A percentile compares a stretch with the other conserved stretches of the same genome.
These are phyloP conservation scores for Terebella lapidaria DNA, from an alignment of 2,888 invertebrate genomes.

Conservation along the genomic window DNA sequence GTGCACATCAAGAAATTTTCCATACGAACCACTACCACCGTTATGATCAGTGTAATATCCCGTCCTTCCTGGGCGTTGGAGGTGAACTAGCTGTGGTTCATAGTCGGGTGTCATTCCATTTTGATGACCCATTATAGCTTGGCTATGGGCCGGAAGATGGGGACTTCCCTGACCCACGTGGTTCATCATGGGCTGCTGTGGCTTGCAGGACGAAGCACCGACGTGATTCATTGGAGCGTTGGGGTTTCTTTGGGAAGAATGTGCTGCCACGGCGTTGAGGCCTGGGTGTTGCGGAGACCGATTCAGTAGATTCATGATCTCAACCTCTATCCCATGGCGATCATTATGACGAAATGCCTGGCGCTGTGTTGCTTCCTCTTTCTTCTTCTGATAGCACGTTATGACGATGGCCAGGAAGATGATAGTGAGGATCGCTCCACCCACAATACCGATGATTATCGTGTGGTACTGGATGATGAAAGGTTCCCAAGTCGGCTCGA, in stretches of 20 bases:
- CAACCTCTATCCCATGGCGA: constrained; percentile 6
- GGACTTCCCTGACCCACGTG: background rate
- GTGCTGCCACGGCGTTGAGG: too few relatives aligned
- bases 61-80: background rate
- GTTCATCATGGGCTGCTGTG: background rate
- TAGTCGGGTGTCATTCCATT: too few relatives aligned
- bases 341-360: constrained; percentile 14
- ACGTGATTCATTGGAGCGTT: constrained; percentile 1
- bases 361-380: constrained; percentile 11
- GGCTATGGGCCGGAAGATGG: background rate
- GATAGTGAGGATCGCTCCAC: constrained; percentile 35
- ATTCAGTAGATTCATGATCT: constrained; percentile 21
- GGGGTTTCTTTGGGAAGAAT: background rate
- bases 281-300: background rate
- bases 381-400: constrained; percentile 30
- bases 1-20: constrained; percentile 13
- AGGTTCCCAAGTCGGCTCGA: constrained; percentile 16
- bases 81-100: background rate
- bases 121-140: background rate
- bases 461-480: constrained; percentile 27
- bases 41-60: background rate
- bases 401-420: constrained; percentile 33
- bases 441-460: constrained; percentile 40
- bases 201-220: background rate
- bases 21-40: constrained; percentile 9